Percentiles rank a stretch among this genome's conserved stretches.
Conservation (phyloP, 1,140 invertebrate species). For the Diachasmimorpha longicaudata region DNA sequence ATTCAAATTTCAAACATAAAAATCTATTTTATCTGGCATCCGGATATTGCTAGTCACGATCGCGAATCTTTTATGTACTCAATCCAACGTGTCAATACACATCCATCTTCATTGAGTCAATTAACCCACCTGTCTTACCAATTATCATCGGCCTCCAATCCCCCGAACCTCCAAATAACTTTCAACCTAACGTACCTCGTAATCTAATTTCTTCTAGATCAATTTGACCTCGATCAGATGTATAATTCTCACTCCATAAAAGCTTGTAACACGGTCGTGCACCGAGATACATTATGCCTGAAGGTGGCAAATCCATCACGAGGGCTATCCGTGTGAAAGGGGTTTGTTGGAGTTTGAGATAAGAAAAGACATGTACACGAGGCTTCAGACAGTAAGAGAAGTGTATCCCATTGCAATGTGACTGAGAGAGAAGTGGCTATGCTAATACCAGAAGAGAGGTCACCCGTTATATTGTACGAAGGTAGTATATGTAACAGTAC, state of each 20-base stretch:
- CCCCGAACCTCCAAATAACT: no score
- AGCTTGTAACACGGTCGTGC: not conserved
- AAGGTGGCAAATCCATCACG: conserved; percentile 34
- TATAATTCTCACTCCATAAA: not conserved
- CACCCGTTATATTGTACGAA: conserved; percentile 28
- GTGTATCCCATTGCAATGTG: not conserved
- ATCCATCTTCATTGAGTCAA: no score
- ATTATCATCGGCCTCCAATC: no score
- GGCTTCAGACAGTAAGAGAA: conserved; percentile 24
- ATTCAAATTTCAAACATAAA: no score
- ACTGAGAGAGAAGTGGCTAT: conserved; percentile 29
- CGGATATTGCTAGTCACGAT: no score
- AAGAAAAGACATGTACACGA: conserved; percentile 37
- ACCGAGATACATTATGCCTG: not conserved
- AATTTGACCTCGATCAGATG: not conserved
- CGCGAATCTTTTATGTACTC: no score
- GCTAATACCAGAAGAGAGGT: conserved; percentile 30
- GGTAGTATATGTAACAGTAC: not conserved
- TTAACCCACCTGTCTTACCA: no score
- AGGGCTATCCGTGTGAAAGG: conserved; percentile 32
- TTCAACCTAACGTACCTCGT: no score
- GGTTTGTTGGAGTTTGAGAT: conserved; percentile 36
- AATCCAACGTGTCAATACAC: no score
- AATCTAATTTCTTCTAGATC: not conserved
- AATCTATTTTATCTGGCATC: no score